Base-by-base conservation (phyloP, 2,113 vertebrate genomes). In the Pleuronectes platessa region DNA sequence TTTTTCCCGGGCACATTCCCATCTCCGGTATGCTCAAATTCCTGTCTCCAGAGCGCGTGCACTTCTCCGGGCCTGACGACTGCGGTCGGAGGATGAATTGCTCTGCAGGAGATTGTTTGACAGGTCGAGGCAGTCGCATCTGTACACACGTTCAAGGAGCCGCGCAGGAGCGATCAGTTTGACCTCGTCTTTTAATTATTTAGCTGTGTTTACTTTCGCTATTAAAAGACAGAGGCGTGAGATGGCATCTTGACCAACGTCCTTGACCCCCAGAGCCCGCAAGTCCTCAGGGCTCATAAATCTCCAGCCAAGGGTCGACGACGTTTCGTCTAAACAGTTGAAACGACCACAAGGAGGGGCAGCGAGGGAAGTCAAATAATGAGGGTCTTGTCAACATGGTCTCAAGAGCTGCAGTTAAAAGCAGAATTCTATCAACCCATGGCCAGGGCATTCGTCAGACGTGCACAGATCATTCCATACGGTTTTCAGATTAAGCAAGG, bases 31-130 rank as follows among this genome's bases (percentile, higher is more conserved):
- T 64, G 86, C 90, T 86, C 84, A 67, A 45, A 80, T 87, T 84
- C 76, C 75, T 79, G 87, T 88, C 88, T 86, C 79, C 66, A 42
- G 82, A 90, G 87, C 86, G 83, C 81, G 68, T 76, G 87, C 77
- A 90, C 83, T 79, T 82, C 71, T 65, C 79, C 63, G 86, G 58
- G 79, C 72, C 73, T 47, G 82, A 86, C 60, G 89, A 81, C 89
- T 92, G 89, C 70, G 87, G 93, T 83, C 68, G 75, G 81, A 74
- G 89, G 88, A 91, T 92, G 85, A 79, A 91, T 85, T 74, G 71
- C 81, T 70, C 69, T 73, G 81, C 89, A 86, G 74, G 62, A 89
- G 81, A 90, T 93, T 93, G 89, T 92, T 88, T 84, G 90, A 95
- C 90, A 92, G 90, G 82, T 85, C 79, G 61, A 62, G 49, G 86